Percentiles rank a stretch among this genome's conserved stretches.
These are phyloP conservation scores for Bombylius discolor DNA, from an alignment of 2,888 invertebrate species.

Conservation along the genomic window DNA sequence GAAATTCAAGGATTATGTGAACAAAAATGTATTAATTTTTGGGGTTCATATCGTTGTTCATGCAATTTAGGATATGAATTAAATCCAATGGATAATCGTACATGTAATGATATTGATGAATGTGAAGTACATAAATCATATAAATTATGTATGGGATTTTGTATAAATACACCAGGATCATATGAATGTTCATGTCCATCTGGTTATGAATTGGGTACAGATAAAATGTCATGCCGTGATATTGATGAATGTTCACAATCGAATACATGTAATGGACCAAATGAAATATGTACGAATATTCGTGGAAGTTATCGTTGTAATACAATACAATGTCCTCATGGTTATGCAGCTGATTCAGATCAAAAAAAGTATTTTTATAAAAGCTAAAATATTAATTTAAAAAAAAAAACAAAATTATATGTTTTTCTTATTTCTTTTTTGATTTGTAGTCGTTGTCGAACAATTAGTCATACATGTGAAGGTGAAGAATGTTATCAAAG, in stretches of 20 bases:
- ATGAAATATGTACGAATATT: slow-evolving; percentile 79
- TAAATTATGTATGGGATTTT: slow-evolving; percentile 60
- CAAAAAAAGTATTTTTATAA: slow-evolving; percentile 63
- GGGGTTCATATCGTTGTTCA: slow-evolving; percentile 80
- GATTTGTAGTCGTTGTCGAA: slow-evolving; percentile 61
- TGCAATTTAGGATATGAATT: slow-evolving; percentile 76
- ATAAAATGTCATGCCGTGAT: slow-evolving; percentile 72
- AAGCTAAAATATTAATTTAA: neutral
- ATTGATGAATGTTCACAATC: slow-evolving; percentile 53
- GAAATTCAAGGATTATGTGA: slow-evolving; percentile 51
- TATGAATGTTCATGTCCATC: slow-evolving; percentile 67
- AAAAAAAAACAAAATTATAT: neutral
- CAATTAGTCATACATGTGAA: slow-evolving; percentile 55
- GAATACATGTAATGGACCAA: slow-evolving; percentile 42
- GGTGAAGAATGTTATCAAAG: slow-evolving; percentile 60
- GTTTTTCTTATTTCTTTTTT: slow-evolving; percentile 15
- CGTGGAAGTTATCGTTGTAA: slow-evolving; percentile 82
- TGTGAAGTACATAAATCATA: slow-evolving; percentile 63
- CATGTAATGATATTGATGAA: slow-evolving; percentile 66
- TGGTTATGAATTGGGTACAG: slow-evolving; percentile 62
- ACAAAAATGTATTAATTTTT: slow-evolving; percentile 79
- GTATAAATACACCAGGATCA: slow-evolving; percentile 78
- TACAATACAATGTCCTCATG: slow-evolving; percentile 68
- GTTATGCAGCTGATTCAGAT: slow-evolving; percentile 63
- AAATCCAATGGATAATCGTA: slow-evolving; percentile 47